A percentile compares a stretch with the other conserved stretches of the same genome.
Conservation (phyloP, 2,797 vertebrate genomes). For the Meda fulgida region DNA sequence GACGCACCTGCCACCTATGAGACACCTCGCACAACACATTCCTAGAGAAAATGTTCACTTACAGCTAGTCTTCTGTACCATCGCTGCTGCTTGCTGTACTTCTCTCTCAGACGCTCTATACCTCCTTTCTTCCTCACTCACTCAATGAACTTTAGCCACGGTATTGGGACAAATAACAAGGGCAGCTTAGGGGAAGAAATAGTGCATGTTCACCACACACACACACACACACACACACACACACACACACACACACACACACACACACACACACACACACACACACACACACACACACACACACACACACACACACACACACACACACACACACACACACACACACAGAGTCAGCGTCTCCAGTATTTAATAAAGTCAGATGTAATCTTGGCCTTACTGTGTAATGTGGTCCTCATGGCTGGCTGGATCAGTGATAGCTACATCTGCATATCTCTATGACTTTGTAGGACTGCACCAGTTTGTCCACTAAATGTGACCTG, state of each 20-base stretch:
- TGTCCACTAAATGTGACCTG: constrained; percentile 38
- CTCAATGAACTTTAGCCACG: constrained; percentile 64
- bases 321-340: background rate
- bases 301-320: constrained; percentile 8
- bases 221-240: constrained; percentile 22
- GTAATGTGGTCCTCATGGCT: constrained; percentile 42
- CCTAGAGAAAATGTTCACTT: constrained; percentile 35
- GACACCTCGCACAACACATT: constrained; percentile 23
- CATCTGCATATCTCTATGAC: constrained; percentile 41
- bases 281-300: constrained; percentile 25
- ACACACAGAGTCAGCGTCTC: background rate
- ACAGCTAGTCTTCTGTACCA: constrained; percentile 70
- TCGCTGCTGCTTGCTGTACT: constrained; percentile 59
- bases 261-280: too few species aligned
- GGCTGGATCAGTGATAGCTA: constrained; percentile 14
- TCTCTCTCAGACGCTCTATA: constrained; percentile 52
- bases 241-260: background rate
- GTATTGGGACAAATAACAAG: constrained; percentile 68
- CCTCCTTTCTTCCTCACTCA: constrained; percentile 46
- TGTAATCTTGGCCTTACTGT: constrained; percentile 38
- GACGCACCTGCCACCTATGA: background rate
- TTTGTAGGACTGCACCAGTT: background rate
- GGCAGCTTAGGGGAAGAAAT: constrained; percentile 61
- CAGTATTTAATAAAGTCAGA: constrained; percentile 39
- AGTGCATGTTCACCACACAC: constrained; percentile 25